These are phyloP conservation scores for Petromus typicus DNA, from an alignment of 2,113 vertebrate genomes.

Conservation along the genomic window DNA sequence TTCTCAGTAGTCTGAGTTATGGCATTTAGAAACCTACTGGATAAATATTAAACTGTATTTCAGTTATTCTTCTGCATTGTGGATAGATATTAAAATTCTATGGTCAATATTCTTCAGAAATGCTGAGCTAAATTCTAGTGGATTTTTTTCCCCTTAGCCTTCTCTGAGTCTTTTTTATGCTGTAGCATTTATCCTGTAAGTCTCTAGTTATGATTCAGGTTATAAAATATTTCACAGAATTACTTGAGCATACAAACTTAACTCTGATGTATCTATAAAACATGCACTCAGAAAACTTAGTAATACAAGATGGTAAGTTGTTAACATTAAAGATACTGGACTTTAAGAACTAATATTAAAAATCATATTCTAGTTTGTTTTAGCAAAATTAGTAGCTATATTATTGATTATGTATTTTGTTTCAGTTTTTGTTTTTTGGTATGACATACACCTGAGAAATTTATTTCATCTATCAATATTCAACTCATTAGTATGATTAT, in stretches of 20 bases:
- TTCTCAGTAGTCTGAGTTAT: not conserved
- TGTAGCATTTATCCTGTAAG: conserved; percentile 1
- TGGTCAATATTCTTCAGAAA: conserved; percentile 22
- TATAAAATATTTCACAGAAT: conserved; percentile 26
- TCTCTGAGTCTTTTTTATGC: not conserved
- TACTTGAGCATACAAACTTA: not conserved
- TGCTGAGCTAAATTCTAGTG: conserved; percentile 25
- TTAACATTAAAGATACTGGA: conserved; percentile 34
- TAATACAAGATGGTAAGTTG: not conserved
- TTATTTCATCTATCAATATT: not conserved
- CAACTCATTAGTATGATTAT: not conserved
- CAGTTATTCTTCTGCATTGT: not conserved
- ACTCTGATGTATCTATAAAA: not conserved
- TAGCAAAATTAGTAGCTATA: conserved; percentile 34
- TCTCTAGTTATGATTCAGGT: not conserved
- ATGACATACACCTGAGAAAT: not conserved
- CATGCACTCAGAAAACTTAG: not conserved
- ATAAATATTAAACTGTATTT: not conserved
- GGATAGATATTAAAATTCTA: not conserved
- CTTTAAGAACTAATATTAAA: not conserved
- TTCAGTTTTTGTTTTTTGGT: not conserved
- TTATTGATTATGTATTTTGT: not conserved
- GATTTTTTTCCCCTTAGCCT: not conserved
- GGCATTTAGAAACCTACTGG: conserved; percentile 30
- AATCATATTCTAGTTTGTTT: conserved; percentile 38